Percentiles rank a stretch among this genome's conserved stretches.
Conservation (phyloP, 2,797 vertebrate species). For the Fratercula arctica region DNA sequence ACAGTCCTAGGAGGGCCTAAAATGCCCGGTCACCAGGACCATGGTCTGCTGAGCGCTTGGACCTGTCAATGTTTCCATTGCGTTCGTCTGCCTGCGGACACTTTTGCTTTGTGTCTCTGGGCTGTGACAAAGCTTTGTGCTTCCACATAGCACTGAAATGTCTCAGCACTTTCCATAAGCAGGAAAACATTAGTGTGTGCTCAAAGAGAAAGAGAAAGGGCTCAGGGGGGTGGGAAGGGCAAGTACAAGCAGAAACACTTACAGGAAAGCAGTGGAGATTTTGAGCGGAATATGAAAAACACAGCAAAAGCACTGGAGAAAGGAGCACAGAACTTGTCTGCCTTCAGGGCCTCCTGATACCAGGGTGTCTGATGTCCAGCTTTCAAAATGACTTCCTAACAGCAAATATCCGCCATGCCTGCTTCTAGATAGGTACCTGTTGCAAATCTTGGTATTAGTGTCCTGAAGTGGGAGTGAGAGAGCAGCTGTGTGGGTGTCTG, state of each 20-base stretch:
- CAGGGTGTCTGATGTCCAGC: neutral
- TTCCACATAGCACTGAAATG: neutral
- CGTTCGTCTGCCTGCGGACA: rapidly evolving
- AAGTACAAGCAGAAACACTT: neutral
- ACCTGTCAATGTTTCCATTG: neutral
- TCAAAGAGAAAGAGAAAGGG: neutral
- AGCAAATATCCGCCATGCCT: neutral
- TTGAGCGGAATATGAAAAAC: neutral
- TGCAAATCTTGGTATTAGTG: neutral
- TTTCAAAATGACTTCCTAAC: neutral
- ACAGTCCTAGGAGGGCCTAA: neutral
- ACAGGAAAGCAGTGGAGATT: neutral
- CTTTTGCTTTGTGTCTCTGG: neutral
- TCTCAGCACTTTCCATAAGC: neutral
- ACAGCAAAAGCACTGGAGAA: neutral
- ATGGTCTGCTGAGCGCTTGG: neutral
- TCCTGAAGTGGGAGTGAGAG: neutral
- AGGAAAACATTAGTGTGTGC: neutral
- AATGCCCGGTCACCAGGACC: neutral
- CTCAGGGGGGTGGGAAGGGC: neutral
- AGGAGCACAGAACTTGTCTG: neutral
- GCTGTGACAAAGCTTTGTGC: neutral
- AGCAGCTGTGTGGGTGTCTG: neutral
- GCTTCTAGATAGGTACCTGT: neutral
- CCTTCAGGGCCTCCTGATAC: neutral